Evolutionary conservation across 2,113 vertebrate species (phyloP).

Genomic region (Apus apus): DNA sequence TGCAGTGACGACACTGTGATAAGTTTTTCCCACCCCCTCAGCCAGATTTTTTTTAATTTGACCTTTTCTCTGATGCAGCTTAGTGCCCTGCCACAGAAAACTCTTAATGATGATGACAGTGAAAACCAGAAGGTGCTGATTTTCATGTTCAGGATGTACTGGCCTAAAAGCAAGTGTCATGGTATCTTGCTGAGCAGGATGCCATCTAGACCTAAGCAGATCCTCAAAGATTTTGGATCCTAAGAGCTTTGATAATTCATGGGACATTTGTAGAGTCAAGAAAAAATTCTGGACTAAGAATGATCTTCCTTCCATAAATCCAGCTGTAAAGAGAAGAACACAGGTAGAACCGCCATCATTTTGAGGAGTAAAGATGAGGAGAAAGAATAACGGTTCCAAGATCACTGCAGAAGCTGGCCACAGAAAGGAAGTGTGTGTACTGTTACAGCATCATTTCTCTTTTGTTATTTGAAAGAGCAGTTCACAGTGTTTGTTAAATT

Average conservation of each 20-base stretch:
- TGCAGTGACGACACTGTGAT: not conserved
- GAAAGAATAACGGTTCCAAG: not conserved
- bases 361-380: not conserved
- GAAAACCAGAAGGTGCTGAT: not conserved
- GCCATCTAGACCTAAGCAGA: not conserved
- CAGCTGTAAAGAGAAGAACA: not conserved
- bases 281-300: not conserved
- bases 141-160: not conserved
- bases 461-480: not conserved
- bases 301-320: not conserved
- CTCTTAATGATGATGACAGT: too few species aligned
- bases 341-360: not conserved
- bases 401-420: not conserved
- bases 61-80: not conserved
- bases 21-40: too few species aligned
- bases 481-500: not conserved
- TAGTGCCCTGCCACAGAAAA: not conserved
- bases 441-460: not conserved
- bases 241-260: not conserved
- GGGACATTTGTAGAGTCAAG: not conserved
- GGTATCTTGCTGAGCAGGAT: not conserved
- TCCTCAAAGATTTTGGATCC: not conserved
- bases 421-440: not conserved
- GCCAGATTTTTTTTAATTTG: not conserved
- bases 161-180: fast-evolving